Base-by-base conservation (phyloP, 2,113 vertebrate genomes). In the Myrmophylax atrothorax region DNA sequence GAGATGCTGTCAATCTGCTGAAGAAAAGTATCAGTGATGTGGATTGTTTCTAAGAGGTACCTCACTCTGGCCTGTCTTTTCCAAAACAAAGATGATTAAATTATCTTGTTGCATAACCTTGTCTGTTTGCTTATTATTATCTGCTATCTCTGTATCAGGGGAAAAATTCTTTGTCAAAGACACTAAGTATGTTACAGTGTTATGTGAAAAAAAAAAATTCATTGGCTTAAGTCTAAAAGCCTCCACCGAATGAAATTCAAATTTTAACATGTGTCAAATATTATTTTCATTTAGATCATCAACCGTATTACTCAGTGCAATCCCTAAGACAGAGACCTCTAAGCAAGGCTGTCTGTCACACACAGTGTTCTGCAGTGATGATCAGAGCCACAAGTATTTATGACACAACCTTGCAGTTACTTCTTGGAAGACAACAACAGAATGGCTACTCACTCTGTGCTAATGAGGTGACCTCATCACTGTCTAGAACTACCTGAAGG, bases 1-100 rank as follows among this genome's bases (percentile, higher is more conserved):
- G 18, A 95, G 66, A 89, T 89, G 52, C 84, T 92, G 83, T 93
- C 96, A 96, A 58, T 84, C 92, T 90, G 42, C n/a, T 62, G 40
- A 95, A 92, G 80, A 49, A 53, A 95, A 83, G 53, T 56, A 92
- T 72, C 76, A 55, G 74, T 75, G 47, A 87, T 76, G 58, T 24
- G 86, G 72, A 88, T 64, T 76, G 56, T 74, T 90, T 92, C 76
- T 40, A 70, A 72, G 33, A 90, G 76, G 31, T 58, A 81, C 18
- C 93, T 92, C 58, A 50, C 44, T n/a, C 37, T 87, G 86, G 66
- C 40, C 92, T 23, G 6, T 76, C 76, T 93, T 77, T 58, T 89
- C 73, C 53, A 78, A 88, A 87, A 75, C 49, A 56, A 80, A 74
- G 52, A 89, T 60, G 17, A 92, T 88, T 92, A 68, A 93, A 96